Percentiles rank a stretch among this genome's conserved stretches.
These are phyloP conservation scores for Nymphicus hollandicus DNA, from an alignment of 2,113 vertebrate species.

Conservation along the genomic window DNA sequence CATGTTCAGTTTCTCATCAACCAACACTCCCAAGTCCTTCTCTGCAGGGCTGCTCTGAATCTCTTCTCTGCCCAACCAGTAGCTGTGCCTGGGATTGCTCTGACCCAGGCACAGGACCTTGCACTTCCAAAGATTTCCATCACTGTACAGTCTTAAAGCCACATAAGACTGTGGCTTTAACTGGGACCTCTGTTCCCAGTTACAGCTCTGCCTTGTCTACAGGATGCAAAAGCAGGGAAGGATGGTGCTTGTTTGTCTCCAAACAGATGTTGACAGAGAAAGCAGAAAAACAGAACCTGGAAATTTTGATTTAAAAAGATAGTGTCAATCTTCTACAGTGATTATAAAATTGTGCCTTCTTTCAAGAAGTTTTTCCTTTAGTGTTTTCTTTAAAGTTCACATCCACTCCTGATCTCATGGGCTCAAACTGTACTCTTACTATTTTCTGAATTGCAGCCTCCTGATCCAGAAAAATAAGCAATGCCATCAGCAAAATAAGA, in stretches of 20 bases:
- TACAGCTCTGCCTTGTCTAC: not conserved
- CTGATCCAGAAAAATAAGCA: not conserved
- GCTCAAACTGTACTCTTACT: not conserved
- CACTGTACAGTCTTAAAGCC: not conserved
- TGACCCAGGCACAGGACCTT: not conserved
- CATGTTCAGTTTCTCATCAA: too few relatives aligned
- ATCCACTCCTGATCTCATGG: not conserved
- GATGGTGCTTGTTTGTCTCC: not conserved
- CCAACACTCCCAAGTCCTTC: too few relatives aligned
- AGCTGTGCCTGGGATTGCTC: not conserved
- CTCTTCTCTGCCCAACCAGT: not conserved
- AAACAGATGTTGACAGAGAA: not conserved
- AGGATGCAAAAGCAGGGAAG: not conserved
- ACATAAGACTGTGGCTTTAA: not conserved
- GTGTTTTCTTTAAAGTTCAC: not conserved
- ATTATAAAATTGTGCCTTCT: not conserved
- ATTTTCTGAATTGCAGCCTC: not conserved
- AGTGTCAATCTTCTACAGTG: not conserved
- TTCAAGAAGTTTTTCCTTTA: not conserved
- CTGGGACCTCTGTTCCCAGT: not conserved
- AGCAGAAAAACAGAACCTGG: not conserved
- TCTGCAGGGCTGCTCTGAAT: not conserved
- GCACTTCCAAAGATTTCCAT: not conserved
- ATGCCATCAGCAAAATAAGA: not conserved
- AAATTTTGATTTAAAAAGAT: not conserved